A percentile compares a stretch with the other conserved stretches of the same genome.
Evolutionary conservation across 1,140 invertebrate species (phyloP).

Genomic region (Bombus difficillimus): DNA sequence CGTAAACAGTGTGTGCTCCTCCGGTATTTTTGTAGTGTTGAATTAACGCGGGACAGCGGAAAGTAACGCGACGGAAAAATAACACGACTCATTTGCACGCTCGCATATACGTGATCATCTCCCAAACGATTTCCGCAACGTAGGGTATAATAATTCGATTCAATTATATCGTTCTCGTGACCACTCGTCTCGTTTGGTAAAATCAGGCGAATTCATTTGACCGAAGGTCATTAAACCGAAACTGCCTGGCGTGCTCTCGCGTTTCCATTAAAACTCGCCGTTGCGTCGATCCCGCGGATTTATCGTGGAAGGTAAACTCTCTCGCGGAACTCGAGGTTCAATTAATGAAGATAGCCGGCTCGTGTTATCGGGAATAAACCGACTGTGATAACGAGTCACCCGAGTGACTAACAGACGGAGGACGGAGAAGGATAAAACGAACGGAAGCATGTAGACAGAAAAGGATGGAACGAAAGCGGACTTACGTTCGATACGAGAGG

Average conservation of each 20-base stretch:
- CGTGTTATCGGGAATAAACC: constrained; percentile 10
- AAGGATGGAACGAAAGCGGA: too few relatives aligned
- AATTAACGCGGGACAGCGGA: constrained; percentile 14
- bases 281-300: constrained; percentile 32
- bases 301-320: constrained; percentile 39
- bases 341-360: constrained; percentile 34
- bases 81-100: constrained; percentile 22
- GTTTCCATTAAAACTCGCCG: constrained; percentile 39
- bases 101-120: not conserved
- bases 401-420: not conserved
- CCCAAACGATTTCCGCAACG: not conserved
- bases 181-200: constrained; percentile 3
- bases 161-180: constrained; percentile 29
- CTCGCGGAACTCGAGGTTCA: constrained; percentile 17
- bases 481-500: too few relatives aligned
- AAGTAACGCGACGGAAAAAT: constrained; percentile 33
- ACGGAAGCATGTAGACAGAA: not conserved
- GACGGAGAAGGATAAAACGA: too few relatives aligned
- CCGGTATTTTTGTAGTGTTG: constrained; percentile 38
- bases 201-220: constrained; percentile 46
- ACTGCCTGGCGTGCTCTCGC: constrained; percentile 30
- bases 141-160: constrained; percentile 42
- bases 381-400: constrained; percentile 29
- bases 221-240: constrained; percentile 44
- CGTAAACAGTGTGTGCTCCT: constrained; percentile 35